Evolutionary conservation across 2,888 invertebrate species (phyloP).

Genomic region (Andrena trimmerana): DNA sequence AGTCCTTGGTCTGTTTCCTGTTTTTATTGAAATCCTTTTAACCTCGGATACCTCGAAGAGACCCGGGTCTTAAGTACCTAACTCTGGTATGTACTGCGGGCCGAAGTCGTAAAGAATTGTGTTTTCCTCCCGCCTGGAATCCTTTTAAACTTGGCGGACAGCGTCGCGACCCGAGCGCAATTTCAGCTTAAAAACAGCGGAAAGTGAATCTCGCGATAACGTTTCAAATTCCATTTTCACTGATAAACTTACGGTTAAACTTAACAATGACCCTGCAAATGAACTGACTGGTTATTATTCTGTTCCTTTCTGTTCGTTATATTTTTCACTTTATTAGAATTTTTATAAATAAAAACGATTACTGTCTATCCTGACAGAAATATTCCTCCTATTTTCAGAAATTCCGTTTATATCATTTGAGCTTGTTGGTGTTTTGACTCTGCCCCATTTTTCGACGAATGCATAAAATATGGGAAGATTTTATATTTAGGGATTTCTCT

Average conservation of each 20-base stretch:
- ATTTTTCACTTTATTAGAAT: not conserved
- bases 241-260: not conserved
- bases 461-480: no score
- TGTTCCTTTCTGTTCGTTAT: not conserved
- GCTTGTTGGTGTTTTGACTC: no score
- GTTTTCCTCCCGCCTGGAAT: slow-evolving; percentile 17
- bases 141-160: slow-evolving; percentile 39
- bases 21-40: slow-evolving; percentile 65
- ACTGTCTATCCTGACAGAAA: no score
- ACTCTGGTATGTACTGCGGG: slow-evolving; percentile 34
- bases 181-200: slow-evolving; percentile 14
- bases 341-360: no score
- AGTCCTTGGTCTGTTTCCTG: slow-evolving; percentile 68
- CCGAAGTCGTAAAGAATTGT: slow-evolving; percentile 52
- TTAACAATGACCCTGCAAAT: no score
- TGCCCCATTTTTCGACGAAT: no score
- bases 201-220: not conserved
- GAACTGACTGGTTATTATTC: not conserved
- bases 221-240: not conserved
- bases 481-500: no score
- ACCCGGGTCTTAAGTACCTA: slow-evolving; percentile 42
- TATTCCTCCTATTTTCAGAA: no score
- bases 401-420: no score
- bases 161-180: not conserved
- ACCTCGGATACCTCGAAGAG: slow-evolving; percentile 42